Evolutionary conservation across 2,113 vertebrate species (phyloP), one percentile per base, ranked within the genome.

Genomic region (Podarcis muralis): DNA sequence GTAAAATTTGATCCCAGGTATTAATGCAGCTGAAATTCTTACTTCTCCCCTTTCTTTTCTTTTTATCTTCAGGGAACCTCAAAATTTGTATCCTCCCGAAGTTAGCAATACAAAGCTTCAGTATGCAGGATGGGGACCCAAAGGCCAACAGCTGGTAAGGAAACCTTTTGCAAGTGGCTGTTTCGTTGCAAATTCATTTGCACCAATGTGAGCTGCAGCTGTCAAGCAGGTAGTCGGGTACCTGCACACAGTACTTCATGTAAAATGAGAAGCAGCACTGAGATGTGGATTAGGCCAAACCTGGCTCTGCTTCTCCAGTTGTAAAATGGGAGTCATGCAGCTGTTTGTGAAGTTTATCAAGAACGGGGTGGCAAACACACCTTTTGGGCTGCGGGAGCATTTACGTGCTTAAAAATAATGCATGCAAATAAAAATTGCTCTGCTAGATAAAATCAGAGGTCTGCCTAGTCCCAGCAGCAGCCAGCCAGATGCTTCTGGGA

Each of bases 71-170:
- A 99, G 99, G 95, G 98, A 99, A 89, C 98, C 98, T 6, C 98
- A 98, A 96, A 98, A 97, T 93, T 94, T 99, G 93, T 98, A 98
- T 90, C 99, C 99, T 80, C 99, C 99, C 0, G 99, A 99, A 95
- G 99, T 99, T 93, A 97, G 97, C 92, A 98, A 99, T 3, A 97
- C 98, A 87, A 98, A 98, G 89, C 98, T 99, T 90, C 99, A 99
- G 93, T 99, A 97, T 4, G 99, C 99, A 2, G 99, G 99, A 92
- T 99, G 99, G 99, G 99, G 99, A 32, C 98, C 98, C 0, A 97
- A 97, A 91, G 99, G 98, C 72, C 99, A 99, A 93, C 99, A 99
- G 91, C 97, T 99, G 98, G 99, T 99, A 97, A 99, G 98, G 89
- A 93, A 74, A 1, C 74, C 90, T 62, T 89, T 35, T 91, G 11